phyloP scores from a whole-genome alignment of 2,888 invertebrate species.

The Hypercompe scribonia region DNA sequence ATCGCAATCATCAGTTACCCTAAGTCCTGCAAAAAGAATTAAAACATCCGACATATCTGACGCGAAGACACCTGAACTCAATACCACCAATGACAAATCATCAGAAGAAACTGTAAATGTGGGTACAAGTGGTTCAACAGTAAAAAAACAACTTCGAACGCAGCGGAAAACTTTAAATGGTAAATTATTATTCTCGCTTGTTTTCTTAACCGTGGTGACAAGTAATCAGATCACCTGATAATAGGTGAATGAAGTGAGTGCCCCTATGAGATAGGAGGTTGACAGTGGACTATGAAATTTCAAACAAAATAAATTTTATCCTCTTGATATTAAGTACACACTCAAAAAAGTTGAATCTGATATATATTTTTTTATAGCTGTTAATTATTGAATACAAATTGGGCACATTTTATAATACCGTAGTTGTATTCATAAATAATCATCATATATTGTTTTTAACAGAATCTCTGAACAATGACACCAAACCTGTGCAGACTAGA shows the following conservation, averaged over 20 bases:
- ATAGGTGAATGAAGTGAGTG: too few relatives aligned
- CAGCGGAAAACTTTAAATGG: constrained; percentile 37
- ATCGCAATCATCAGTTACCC: constrained; percentile 22
- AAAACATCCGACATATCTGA: constrained; percentile 23
- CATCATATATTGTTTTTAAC: constrained; percentile 9
- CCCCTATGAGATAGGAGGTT: too few relatives aligned
- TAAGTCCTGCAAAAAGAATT: constrained; percentile 36
- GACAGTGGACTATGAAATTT: background rate
- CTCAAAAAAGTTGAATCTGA: background rate
- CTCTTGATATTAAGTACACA: background rate
- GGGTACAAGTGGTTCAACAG: background rate
- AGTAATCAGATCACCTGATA: too few relatives aligned
- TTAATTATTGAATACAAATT: background rate
- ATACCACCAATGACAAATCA: constrained; percentile 11
- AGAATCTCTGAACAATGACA: constrained; percentile 32
- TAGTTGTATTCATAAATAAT: too few relatives aligned
- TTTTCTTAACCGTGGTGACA: too few relatives aligned
- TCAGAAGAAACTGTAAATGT: constrained; percentile 27
- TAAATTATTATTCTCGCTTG: constrained; percentile 14
- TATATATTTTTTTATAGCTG: background rate
- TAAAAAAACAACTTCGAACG: constrained; percentile 26
- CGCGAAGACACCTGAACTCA: constrained; percentile 16
- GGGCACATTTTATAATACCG: too few relatives aligned
- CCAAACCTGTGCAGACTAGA: constrained; percentile 28
- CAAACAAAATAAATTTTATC: background rate